Evolutionary conservation across 2,797 vertebrate genomes (phyloP).

Genomic region (Avahi laniger): DNA sequence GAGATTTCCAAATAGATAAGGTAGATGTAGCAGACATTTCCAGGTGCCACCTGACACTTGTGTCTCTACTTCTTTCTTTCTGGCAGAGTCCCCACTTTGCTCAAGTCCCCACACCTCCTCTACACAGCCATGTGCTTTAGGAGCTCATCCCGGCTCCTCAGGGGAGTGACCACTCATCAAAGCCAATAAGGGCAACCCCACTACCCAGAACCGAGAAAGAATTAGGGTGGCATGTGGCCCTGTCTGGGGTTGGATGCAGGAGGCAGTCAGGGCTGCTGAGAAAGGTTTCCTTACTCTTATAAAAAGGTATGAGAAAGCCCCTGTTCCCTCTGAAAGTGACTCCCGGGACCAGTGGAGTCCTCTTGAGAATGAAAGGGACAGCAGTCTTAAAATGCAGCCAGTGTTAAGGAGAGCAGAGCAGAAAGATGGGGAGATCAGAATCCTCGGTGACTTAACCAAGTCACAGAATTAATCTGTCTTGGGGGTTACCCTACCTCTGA

Average conservation of each 20-base stretch:
- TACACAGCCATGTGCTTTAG: background rate
- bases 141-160: background rate
- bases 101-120: background rate
- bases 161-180: background rate
- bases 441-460: background rate
- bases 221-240: background rate
- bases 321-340: background rate
- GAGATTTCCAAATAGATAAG: background rate
- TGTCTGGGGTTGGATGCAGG: background rate
- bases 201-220: background rate
- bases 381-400: background rate
- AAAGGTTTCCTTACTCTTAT: background rate
- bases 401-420: background rate
- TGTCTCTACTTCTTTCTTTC: background rate
- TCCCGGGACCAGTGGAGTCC: background rate
- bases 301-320: background rate
- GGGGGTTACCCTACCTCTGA: background rate
- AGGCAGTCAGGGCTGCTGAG: background rate
- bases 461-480: background rate
- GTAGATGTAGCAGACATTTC: too few relatives aligned
- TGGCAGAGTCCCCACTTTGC: too few relatives aligned
- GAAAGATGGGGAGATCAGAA: background rate
- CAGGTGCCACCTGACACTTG: background rate
- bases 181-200: background rate
- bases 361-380: background rate